These are phyloP conservation scores for Ellobium chinense DNA, from an alignment of 2,888 invertebrate genomes.

Conservation along the genomic window DNA sequence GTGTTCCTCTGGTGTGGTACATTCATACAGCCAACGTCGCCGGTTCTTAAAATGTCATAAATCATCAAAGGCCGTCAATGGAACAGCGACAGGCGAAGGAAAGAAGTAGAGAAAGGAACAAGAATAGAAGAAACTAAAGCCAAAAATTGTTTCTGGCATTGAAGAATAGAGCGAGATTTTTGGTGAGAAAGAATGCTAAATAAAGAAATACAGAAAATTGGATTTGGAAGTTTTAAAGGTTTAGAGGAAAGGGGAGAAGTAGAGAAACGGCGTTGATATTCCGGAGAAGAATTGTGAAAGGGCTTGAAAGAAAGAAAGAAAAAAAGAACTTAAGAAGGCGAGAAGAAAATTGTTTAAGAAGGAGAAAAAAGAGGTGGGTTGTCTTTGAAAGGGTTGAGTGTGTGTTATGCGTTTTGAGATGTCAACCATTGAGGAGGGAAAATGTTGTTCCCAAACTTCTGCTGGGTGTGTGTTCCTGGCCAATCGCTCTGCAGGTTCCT, in stretches of 20 bases:
- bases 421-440: conserved; percentile 10
- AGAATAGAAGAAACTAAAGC: not conserved
- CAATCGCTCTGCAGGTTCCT: conserved; percentile 1
- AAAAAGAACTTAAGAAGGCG: not conserved
- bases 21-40: conserved; percentile 4
- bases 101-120: too few species aligned
- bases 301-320: conserved; percentile 3
- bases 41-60: not conserved
- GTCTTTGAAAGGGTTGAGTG: not conserved
- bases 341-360: not conserved
- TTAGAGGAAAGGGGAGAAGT: too few species aligned
- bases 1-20: conserved; percentile 17
- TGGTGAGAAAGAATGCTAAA: too few species aligned
- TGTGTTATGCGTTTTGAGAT: conserved; percentile 22
- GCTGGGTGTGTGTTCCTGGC: not conserved
- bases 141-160: not conserved
- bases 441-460: too few species aligned
- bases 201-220: too few species aligned
- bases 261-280: too few species aligned
- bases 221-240: too few species aligned
- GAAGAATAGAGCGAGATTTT: not conserved
- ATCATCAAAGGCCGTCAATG: conserved; percentile 7
- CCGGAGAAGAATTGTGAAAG: not conserved
- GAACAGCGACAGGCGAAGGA: too few species aligned
- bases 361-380: not conserved